Base-by-base conservation (phyloP, 2,888 invertebrate genomes). In the Rhagophthalmus giganteus region DNA sequence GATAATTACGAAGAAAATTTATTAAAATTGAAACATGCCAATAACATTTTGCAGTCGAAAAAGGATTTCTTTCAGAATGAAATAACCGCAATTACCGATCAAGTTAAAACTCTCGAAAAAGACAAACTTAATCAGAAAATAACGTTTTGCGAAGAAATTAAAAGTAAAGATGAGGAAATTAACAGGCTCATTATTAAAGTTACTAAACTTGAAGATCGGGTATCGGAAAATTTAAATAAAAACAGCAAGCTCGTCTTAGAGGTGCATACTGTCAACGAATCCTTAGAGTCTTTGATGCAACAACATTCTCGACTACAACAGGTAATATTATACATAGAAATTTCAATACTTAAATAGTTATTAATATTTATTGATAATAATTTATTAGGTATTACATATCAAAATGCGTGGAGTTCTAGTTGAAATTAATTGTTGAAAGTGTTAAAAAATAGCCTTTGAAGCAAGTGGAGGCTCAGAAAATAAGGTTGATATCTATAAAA, bases 41-140 rank as follows among this genome's bases (percentile, higher is more conserved):
- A 44, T 24, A 56, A 58, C 32, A 58, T 63, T 31, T 52, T 65
- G 12, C 61, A 60, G 45, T 60, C 61, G 0, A 61, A 57, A 6
- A 63, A 63, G 41, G 33, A 34, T 5, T 40, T 49, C 8, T 26
- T 65, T 7, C 54, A 61, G 39, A 16, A 50, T 27, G 40, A 52
- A 25, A 20, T 52, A 8, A 8, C 20, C 5, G 38, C 32, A 27
- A 27, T 50, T 8, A 47, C 13, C 6, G 38, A 54, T 11, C 55
- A 49, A 39, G 12, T 55, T 24, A 27, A 16, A 4, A 34, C 53
- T 25, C 42, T 55, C 12, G 41, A 50, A 16, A 14, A 37, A 11
- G 31, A 26, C 13, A 61, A 58, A 16, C 14, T 14, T n/a, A 40
- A 13, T 26, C 47, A 52, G 10, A 26, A 47, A 16, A 37, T 49